Evolutionary conservation across 2,113 vertebrate genomes (phyloP), one percentile per base, ranked within the genome.

Genomic region (Alligator sinensis): DNA sequence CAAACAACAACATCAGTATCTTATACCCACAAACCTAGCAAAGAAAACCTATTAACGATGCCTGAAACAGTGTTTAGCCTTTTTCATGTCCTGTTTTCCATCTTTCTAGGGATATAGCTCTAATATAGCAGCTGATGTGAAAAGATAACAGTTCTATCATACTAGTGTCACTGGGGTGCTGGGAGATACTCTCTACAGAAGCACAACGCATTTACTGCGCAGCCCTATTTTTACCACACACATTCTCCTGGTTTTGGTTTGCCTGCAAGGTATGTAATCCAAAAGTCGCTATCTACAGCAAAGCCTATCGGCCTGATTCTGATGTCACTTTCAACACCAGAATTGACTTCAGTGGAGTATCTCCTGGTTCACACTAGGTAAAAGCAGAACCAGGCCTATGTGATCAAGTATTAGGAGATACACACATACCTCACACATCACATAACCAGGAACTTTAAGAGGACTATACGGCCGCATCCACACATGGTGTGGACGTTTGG

Each of bases 201-300:
- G 30, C 61, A 64, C 4, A n/a, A 12, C 30, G 7, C 55, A 66
- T 85, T 79, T 2, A 0, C 62, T 0, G 0, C 4, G 11, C 11
- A 88, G 47, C 15, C 11, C 11, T 4, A 25, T 63, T 17, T 4
- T 18, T 1, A 70, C 25, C 62, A 47, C 47, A 38, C 47, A 85
- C 17, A 9, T 59, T 90, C 22, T 15, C 80, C 82, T 64, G 27
- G 80, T 47, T 84, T 70, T 77, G 8, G 63, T 64, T 64, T 27
- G 25, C 28, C 63, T 64, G 27, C 25, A 64, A 64, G 27, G 63
- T 12, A 64, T 27, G 14, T 28, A 64, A 64, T n/a, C 28, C 47
- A 47, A 28, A 66, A n/a, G 27, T 66, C 12, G 28, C 47, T 47
- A 47, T 47, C 19, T 24, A 24, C 61, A 63, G 61, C 47, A 47